Evolutionary conservation across 1,140 invertebrate genomes (phyloP).

Genomic region (Drosophila rhopaloa): DNA sequence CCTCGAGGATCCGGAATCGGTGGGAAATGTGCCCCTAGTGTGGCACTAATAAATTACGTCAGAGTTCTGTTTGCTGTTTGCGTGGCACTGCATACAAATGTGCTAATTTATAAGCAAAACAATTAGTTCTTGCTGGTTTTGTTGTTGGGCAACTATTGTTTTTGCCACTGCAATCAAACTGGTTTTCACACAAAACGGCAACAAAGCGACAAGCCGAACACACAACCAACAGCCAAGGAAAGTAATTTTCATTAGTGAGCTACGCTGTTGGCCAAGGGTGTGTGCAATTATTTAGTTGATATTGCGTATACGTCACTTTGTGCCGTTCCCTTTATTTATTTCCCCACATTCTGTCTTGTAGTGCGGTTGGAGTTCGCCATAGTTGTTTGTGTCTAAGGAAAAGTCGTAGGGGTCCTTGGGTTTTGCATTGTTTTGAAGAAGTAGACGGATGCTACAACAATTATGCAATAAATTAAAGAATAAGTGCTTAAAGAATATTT

Average conservation of each 20-base stretch:
- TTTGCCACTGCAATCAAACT: slow-evolving; percentile 62
- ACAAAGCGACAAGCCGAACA: slow-evolving; percentile 28
- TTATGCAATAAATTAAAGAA: not conserved
- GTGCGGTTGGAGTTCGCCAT: slow-evolving; percentile 12
- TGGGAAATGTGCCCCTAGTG: slow-evolving; percentile 24
- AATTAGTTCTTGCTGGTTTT: slow-evolving; percentile 59
- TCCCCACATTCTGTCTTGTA: slow-evolving; percentile 4
- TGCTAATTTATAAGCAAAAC: slow-evolving; percentile 81
- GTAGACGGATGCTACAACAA: too few species aligned
- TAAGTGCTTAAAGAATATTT: not conserved
- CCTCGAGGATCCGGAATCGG: slow-evolving; percentile 4
- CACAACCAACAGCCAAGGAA: slow-evolving; percentile 43
- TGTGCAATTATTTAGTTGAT: slow-evolving; percentile 66
- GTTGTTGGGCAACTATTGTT: slow-evolving; percentile 25
- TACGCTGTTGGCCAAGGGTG: slow-evolving; percentile 33
- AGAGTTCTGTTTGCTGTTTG: slow-evolving; percentile 42
- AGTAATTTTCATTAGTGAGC: slow-evolving; percentile 76
- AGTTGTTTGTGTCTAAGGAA: slow-evolving; percentile 7
- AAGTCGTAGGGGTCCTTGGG: not conserved
- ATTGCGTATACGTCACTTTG: slow-evolving; percentile 72
- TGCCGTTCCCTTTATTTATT: slow-evolving; percentile 42
- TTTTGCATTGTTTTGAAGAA: not conserved
- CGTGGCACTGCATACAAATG: slow-evolving; percentile 76
- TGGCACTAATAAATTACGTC: slow-evolving; percentile 71
- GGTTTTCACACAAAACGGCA: slow-evolving; percentile 30